phyloP scores from a whole-genome alignment of 2,113 vertebrate species.

The Cyrtonyx montezumae region DNA sequence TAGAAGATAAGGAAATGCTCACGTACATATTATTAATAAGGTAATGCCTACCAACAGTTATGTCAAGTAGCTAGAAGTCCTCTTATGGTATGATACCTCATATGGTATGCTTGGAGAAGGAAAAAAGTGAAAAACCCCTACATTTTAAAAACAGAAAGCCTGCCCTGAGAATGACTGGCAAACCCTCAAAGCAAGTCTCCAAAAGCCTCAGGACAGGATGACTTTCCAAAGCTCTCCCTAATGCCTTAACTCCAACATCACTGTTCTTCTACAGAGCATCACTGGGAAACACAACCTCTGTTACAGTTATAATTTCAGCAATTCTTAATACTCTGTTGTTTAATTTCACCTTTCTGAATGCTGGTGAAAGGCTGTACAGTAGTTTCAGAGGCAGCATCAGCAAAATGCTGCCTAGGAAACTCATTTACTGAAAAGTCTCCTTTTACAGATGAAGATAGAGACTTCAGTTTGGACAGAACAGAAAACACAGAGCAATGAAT shows the following conservation, averaged over 20 bases:
- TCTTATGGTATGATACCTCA: too few species aligned
- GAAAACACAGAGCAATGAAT: fast-evolving
- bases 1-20: neutral
- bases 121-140: neutral
- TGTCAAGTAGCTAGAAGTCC: neutral
- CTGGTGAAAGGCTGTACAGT: neutral
- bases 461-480: neutral
- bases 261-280: neutral
- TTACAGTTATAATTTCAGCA: neutral
- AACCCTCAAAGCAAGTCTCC: neutral
- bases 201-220: neutral
- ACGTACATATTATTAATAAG: neutral
- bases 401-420: neutral
- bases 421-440: neutral
- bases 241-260: neutral
- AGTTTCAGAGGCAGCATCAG: neutral
- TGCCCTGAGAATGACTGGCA: neutral
- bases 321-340: neutral
- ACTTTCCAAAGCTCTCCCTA: neutral
- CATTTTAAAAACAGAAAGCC: neutral
- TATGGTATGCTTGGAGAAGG: neutral
- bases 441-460: fast-evolving
- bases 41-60: neutral
- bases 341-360: neutral
- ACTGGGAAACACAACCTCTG: neutral